A percentile compares a stretch with the other conserved stretches of the same genome.
These are phyloP conservation scores for Synanthedon formicaeformis DNA, from an alignment of 2,888 invertebrate genomes.

Conservation along the genomic window DNA sequence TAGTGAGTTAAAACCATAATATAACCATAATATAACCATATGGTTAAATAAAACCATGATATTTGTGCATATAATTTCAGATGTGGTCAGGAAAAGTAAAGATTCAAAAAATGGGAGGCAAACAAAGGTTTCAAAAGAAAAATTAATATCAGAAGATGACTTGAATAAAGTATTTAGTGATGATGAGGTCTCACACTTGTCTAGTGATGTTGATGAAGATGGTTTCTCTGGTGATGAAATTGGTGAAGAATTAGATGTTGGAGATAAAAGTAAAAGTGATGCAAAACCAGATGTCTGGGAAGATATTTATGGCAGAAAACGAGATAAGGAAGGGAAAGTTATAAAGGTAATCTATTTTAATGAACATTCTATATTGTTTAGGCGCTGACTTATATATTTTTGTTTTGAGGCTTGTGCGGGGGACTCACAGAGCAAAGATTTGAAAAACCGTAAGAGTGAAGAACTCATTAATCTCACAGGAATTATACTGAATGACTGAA, in stretches of 20 bases:
- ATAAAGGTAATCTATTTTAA: slow-evolving; percentile 55
- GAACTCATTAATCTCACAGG: no score
- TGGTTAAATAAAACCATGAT: slow-evolving; percentile 8
- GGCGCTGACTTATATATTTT: not conserved
- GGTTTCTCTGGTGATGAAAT: slow-evolving; percentile 20
- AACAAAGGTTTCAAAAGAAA: slow-evolving; percentile 18
- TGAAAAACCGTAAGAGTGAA: no score
- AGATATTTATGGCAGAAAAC: slow-evolving; percentile 92
- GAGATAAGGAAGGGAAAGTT: slow-evolving; percentile 84
- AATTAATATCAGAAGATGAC: slow-evolving; percentile 35
- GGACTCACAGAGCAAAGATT: no score
- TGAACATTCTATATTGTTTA: no score
- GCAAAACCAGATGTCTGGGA: slow-evolving; percentile 74
- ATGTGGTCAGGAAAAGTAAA: slow-evolving; percentile 5
- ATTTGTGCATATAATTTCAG: slow-evolving; percentile 1
- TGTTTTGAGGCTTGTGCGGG: not conserved
- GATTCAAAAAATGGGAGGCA: slow-evolving; percentile 6
- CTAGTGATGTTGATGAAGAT: slow-evolving; percentile 31
- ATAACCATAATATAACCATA: no score
- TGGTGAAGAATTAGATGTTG: slow-evolving; percentile 14
- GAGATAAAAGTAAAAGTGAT: slow-evolving; percentile 23
- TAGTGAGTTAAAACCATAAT: no score
- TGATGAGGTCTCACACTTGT: slow-evolving; percentile 57
- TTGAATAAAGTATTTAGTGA: slow-evolving; percentile 52
- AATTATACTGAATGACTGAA: no score